Base-by-base conservation (phyloP, 2,888 invertebrate species). In the Dione vanillae region DNA sequence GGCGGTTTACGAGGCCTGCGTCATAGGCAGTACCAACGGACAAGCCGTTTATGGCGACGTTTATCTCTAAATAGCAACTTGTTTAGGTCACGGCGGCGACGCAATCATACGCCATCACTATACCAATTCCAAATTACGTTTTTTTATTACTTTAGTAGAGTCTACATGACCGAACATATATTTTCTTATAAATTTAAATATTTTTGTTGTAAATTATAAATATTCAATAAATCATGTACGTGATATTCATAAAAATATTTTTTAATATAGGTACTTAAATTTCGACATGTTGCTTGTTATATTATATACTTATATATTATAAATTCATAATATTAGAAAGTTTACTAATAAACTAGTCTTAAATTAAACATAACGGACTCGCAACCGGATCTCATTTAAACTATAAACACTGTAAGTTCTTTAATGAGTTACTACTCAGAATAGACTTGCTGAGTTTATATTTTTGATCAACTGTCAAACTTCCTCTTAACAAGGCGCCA, bases 21-120 rank as follows among this genome's bases (percentile, higher is more conserved):
- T 79, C 81, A 80, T 77, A 77, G 80, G 80, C 81, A 79, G 83
- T 78, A 77, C 84, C 83, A 82, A 80, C 82, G 83, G 58, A 65
- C 71, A 56, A 59, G 78, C 88, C 91, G 86, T 91, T 91, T 93
- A 92, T 89, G 92, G 92, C 82, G 79, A 83, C 86, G 87, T 88
- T 91, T 91, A 92, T 91, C 91, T 92, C 89, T 86, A 92, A 91
- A 92, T 91, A 93, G 91, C 86, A 89, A 90, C 90, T 88, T 88
- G 92, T 91, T 91, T 89, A 87, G 89, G 86, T 88, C 89, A 88
- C 83, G 84, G 81, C 83, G 81, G 79, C 86, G 83, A 86, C 88
- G 89, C 87, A 90, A 89, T 90, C 88, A 85, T 83, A 87, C 85
- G 84, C 85, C 87, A 88, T 88, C 85, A 85, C 64, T 62, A 56